Conservation (phyloP, 1,140 invertebrate species). For the Contarinia nasturtii region DNA sequence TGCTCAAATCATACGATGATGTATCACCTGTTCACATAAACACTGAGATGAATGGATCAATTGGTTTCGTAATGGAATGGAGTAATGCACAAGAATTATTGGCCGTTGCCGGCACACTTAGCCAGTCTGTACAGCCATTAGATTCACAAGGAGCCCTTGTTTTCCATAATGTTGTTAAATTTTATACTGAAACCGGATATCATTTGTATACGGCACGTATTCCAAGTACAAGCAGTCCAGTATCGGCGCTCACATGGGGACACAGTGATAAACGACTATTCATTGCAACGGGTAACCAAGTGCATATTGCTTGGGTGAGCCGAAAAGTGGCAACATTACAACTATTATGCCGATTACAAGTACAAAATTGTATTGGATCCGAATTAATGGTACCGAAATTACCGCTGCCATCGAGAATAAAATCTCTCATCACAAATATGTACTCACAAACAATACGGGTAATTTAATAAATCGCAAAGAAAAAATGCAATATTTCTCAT, state of each 20-base stretch:
- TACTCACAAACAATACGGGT: constrained; percentile 93
- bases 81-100: constrained; percentile 83
- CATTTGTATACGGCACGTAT: constrained; percentile 56
- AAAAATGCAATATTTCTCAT: too few relatives aligned
- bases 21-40: constrained; percentile 67
- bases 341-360: constrained; percentile 59
- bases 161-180: constrained; percentile 34
- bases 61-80: constrained; percentile 77
- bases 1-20: constrained; percentile 84
- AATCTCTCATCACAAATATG: constrained; percentile 65
- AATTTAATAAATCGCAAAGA: too few relatives aligned
- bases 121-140: constrained; percentile 12
- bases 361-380: constrained; percentile 38
- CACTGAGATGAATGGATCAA: constrained; percentile 53
- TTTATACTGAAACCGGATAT: constrained; percentile 56
- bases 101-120: constrained; percentile 67
- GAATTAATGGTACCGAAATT: constrained; percentile 42
- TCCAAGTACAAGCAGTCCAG: constrained; percentile 45
- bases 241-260: constrained; percentile 91
- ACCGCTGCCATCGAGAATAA: constrained; percentile 68
- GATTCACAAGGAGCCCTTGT: constrained; percentile 18
- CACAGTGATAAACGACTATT: constrained; percentile 91
- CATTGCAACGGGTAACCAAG: constrained; percentile 71
- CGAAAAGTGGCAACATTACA: constrained; percentile 77
- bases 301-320: constrained; percentile 85